Conservation (phyloP, 2,888 invertebrate genomes). For the Notodonta dromedarius region DNA sequence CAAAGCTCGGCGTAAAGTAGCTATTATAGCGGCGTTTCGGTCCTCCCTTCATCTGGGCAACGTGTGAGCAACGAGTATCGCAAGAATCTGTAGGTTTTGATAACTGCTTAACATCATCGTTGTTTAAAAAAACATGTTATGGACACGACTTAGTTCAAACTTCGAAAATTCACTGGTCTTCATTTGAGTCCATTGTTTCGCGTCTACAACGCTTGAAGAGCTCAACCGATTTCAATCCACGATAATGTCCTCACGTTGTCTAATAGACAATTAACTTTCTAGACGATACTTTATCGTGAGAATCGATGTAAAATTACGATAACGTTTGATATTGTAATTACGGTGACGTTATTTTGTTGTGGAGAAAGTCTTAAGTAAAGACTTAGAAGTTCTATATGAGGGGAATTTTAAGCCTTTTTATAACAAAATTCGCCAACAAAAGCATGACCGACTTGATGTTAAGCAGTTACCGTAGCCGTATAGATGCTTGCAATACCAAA, state of each 20-base stretch:
- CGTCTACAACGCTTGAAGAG: conserved; percentile 31
- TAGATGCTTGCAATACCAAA: too few species aligned
- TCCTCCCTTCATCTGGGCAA: too few species aligned
- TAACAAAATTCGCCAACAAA: too few species aligned
- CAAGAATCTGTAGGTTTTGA: too few species aligned
- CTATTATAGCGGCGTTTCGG: too few species aligned
- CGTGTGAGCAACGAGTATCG: too few species aligned
- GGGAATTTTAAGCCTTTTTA: too few species aligned
- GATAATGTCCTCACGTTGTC: conserved; percentile 49
- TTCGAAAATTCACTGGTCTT: conserved; percentile 19
- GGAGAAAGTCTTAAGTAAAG: background rate
- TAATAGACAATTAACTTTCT: conserved; percentile 34
- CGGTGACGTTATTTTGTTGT: background rate
- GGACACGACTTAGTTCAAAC: conserved; percentile 6
- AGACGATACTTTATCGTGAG: conserved; percentile 10
- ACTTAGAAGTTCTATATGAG: background rate
- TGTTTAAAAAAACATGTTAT: too few species aligned
- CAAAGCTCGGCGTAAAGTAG: too few species aligned
- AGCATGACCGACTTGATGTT: too few species aligned
- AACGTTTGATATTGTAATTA: conserved; percentile 4
- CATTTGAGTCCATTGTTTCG: conserved; percentile 36
- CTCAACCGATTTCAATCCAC: conserved; percentile 36
- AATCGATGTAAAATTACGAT: conserved; percentile 12
- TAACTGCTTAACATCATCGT: too few species aligned
- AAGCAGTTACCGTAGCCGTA: too few species aligned